Conservation (phyloP, 2,797 vertebrate species). For the Phataginus tetradactyla region DNA sequence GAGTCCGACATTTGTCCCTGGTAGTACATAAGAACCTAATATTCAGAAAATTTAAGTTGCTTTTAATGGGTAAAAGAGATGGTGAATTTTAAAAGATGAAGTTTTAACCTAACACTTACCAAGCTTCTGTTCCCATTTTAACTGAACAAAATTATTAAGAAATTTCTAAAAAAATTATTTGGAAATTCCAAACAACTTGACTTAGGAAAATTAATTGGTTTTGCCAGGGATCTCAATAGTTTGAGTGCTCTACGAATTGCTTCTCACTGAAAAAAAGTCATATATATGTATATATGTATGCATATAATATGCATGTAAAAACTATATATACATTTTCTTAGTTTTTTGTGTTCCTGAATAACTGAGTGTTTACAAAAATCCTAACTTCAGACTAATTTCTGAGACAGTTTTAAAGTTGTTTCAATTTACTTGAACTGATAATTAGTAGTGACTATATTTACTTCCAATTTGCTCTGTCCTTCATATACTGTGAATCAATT, state of each 20-base stretch:
- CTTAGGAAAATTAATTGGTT: constrained; percentile 8
- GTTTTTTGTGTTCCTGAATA: background rate
- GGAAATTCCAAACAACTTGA: background rate
- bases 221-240: background rate
- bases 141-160: background rate
- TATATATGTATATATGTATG: fast-evolving
- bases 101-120: background rate
- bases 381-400: constrained; percentile 10
- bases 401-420: background rate
- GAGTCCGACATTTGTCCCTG: background rate
- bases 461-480: background rate
- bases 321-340: background rate
- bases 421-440: background rate
- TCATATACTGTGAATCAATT: constrained; percentile 12
- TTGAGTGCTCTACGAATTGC: background rate
- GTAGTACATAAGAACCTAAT: background rate
- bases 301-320: background rate
- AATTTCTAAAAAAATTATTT: background rate
- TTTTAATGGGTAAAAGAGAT: background rate
- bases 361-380: background rate
- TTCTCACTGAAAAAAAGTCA: background rate
- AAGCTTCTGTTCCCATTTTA: background rate
- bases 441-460: background rate
- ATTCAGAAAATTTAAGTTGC: background rate
- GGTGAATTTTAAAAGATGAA: background rate